A percentile compares a stretch with the other conserved stretches of the same genome.
phyloP scores from a whole-genome alignment of 2,113 vertebrate species.

The Ochotona princeps region DNA sequence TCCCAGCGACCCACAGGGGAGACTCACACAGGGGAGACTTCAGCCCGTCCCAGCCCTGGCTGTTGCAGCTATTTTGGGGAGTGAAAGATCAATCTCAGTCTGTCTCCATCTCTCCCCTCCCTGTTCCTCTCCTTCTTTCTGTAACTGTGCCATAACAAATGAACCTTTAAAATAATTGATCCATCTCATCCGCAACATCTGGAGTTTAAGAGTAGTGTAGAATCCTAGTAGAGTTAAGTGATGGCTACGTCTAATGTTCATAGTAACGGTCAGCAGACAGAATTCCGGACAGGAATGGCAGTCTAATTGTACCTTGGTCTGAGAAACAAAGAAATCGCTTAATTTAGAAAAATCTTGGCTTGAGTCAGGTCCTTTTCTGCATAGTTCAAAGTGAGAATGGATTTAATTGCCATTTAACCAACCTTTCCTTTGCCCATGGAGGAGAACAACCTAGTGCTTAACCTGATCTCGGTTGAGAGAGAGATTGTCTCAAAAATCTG shows the following conservation, averaged over 20 bases:
- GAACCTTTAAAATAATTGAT: too few relatives aligned
- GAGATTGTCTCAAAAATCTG: background rate
- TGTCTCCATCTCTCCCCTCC: too few relatives aligned
- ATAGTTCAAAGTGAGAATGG: slow-evolving; percentile 78
- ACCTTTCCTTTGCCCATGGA: background rate
- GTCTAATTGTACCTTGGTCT: slow-evolving; percentile 57
- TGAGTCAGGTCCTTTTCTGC: slow-evolving; percentile 78
- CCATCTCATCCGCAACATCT: slow-evolving; percentile 44
- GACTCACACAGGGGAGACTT: too few relatives aligned
- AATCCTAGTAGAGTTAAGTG: slow-evolving; percentile 67
- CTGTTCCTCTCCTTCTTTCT: too few relatives aligned
- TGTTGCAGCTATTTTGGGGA: too few relatives aligned
- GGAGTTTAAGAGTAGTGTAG: slow-evolving; percentile 53
- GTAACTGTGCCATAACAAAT: too few relatives aligned
- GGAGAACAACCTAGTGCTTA: background rate
- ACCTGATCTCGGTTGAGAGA: background rate
- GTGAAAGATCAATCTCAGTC: too few relatives aligned
- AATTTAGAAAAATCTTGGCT: slow-evolving; percentile 29
- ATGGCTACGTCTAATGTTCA: slow-evolving; percentile 63
- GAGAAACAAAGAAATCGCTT: slow-evolving; percentile 64
- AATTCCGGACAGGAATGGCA: background rate
- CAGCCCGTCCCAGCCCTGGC: too few relatives aligned
- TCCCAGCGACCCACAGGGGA: too few relatives aligned
- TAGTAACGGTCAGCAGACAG: slow-evolving; percentile 54
- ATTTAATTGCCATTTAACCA: background rate